Evolutionary conservation across 2,797 vertebrate species (phyloP), one percentile per base, ranked within the genome.

Genomic region (Gymnothorax reevesii): DNA sequence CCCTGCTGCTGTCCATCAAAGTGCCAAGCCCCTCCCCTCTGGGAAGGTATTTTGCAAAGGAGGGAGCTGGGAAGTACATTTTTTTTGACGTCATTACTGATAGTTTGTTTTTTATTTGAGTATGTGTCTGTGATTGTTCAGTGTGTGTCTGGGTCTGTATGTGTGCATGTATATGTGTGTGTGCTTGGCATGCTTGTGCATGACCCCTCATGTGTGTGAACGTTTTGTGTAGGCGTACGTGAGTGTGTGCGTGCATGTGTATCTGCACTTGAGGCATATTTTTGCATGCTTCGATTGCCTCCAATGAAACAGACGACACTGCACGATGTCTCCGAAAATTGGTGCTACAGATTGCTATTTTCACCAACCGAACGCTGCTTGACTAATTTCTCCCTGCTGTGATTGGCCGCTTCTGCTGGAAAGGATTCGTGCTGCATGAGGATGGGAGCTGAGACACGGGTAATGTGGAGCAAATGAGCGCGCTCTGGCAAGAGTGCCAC

Each of bases 211-310:
- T 33, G 84, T 57, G 25, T 82, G 69, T 57, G 77, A 42, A 42
- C 33, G 33, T 42, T 42, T 42, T 57, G 57, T 77, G 69, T 60
- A 22, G 2, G 27, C 1, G 79, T 86, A 82, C 88, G 88, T 86
- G 54, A 20, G 27, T 71, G 3, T 33, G n/a, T 33, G 57, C 27
- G 54, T 83, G 85, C 22, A 77, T 54, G 85, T 80, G 57, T 73
- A 60, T 79, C 60, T 73, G 71, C 55, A n/a, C 64, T 22, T 1
- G 42, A 7, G 79, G n/a, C 0, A 66, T 66, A 66, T 85, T 84
- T 88, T 89, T 87, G 22, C 52, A 60, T 71, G 4, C 33, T 55
- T 7, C 55, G 33, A 33, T 66, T 75, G 49, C 82, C 10, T 42
- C 5, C 49, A 54, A 27, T 33, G 75, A 49, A 13, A 42, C 2